phyloP scores from a whole-genome alignment of 2,797 vertebrate genomes.

The Anabacerthia variegaticeps region DNA sequence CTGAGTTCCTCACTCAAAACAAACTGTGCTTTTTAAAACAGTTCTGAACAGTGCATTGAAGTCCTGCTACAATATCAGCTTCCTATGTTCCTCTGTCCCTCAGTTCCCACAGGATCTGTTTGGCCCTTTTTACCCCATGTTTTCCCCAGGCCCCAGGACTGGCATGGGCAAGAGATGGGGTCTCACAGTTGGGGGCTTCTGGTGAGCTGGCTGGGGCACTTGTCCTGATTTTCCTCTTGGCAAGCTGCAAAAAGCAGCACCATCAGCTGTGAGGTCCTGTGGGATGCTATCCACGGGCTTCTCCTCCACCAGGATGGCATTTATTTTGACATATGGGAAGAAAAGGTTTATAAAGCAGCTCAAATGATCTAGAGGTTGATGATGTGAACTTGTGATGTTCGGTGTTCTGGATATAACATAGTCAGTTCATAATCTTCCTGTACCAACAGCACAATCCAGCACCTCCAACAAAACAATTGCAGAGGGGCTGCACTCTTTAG shows the following conservation, averaged over 20 bases:
- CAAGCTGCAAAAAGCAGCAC: neutral
- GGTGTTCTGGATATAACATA: neutral
- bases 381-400: neutral
- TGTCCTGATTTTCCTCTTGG: neutral
- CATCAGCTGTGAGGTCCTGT: neutral
- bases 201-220: neutral
- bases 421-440: neutral
- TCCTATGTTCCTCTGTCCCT: rapidly evolving
- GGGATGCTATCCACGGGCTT: neutral
- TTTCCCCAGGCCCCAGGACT: neutral
- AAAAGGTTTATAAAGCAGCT: neutral
- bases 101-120: neutral
- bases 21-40: neutral
- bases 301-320: neutral
- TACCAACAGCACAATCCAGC: neutral
- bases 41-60: neutral
- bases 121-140: rapidly evolving
- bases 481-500: neutral
- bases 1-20: neutral
- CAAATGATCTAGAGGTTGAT: neutral
- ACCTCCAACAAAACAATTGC: neutral
- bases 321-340: neutral
- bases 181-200: neutral
- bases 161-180: neutral
- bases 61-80: neutral